Conservation (phyloP, 1,140 invertebrate genomes). For the Macrocentrus cingulum region DNA sequence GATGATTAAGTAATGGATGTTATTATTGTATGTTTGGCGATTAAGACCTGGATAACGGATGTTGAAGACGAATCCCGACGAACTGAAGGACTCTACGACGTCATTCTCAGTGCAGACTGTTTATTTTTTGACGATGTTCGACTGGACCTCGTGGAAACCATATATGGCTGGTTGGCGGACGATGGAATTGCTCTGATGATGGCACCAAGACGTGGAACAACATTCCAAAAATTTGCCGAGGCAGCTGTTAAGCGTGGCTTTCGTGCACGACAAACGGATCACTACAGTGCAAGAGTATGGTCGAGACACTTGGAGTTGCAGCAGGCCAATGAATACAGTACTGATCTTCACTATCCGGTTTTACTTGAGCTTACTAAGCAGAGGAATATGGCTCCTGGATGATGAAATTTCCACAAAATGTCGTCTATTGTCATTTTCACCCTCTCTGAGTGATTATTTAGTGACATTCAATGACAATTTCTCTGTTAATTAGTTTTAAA, state of each 20-base stretch:
- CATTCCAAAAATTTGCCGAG: conserved; percentile 70
- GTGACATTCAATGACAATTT: too few relatives aligned
- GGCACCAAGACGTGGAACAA: conserved; percentile 74
- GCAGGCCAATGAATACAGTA: conserved; percentile 63
- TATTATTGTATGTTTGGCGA: conserved; percentile 24
- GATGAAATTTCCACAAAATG: too few relatives aligned
- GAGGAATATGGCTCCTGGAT: conserved; percentile 46
- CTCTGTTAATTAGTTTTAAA: too few relatives aligned
- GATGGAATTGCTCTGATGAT: conserved; percentile 72
- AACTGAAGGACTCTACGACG: conserved; percentile 62
- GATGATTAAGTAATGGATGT: too few relatives aligned
- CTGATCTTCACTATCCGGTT: conserved; percentile 70
- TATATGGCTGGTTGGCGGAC: conserved; percentile 68
- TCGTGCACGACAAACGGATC: conserved; percentile 59
- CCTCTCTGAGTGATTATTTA: too few relatives aligned
- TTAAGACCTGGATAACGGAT: conserved; percentile 40
- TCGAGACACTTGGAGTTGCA: conserved; percentile 65
- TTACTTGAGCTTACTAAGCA: conserved; percentile 60
- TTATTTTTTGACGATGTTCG: conserved; percentile 82
- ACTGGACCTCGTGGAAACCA: conserved; percentile 69
- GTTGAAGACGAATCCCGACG: conserved; percentile 33
- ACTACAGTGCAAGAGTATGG: conserved; percentile 70
- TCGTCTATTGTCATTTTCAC: too few relatives aligned
- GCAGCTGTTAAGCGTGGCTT: conserved; percentile 65
- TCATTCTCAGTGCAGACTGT: conserved; percentile 78